Evolutionary conservation across 2,113 vertebrate genomes (phyloP), one percentile per base, ranked within the genome.

Genomic region (Rhea americana): DNA sequence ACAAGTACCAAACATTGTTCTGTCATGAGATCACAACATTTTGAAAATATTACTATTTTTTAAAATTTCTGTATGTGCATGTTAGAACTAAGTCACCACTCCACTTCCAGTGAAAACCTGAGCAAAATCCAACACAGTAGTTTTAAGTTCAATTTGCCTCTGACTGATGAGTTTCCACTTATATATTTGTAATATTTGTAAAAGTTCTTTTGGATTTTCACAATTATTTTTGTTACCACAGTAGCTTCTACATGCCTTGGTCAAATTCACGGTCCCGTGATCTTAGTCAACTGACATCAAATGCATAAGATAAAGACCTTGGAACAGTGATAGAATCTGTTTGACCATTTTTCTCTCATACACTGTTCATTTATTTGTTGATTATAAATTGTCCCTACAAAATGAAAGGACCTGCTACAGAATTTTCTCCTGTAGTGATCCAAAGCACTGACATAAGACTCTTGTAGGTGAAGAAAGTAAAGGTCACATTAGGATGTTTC

Each of bases 61-160:
- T 11, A 6, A 22, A 25, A 90, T 53, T 62, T 83, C 58, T 77
- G 59, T 63, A 66, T 22, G 30, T 47, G 65, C 3, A 1, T 37
- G 59, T 79, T 79, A 89, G 91, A 84, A 82, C 11, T 63, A 85
- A 93, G 85, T 85, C 82, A 93, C 63, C 86, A 48, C 37, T 88
- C 59, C 22, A 30, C 32, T 89, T 92, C 68, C 59, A 73, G 1
- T 0, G 14, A 48, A 61, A 67, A 81, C 51, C 37, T 35, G 55
- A 91, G 56, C 51, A 35, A 90, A 93, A 95, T 13, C 24, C 61
- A 93, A 67, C 39, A 67, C 26, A 11, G n/a, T 61, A 50, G 50
- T 94, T 75, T 89, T n/a, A 37, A 82, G 39, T 14, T 73, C 35
- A 70, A 11, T 51, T 53, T 78, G 19, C 37, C 22, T 35, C 28